Evolutionary conservation across 2,113 vertebrate species (phyloP), one percentile per base, ranked within the genome.

Genomic region (Egretta garzetta): DNA sequence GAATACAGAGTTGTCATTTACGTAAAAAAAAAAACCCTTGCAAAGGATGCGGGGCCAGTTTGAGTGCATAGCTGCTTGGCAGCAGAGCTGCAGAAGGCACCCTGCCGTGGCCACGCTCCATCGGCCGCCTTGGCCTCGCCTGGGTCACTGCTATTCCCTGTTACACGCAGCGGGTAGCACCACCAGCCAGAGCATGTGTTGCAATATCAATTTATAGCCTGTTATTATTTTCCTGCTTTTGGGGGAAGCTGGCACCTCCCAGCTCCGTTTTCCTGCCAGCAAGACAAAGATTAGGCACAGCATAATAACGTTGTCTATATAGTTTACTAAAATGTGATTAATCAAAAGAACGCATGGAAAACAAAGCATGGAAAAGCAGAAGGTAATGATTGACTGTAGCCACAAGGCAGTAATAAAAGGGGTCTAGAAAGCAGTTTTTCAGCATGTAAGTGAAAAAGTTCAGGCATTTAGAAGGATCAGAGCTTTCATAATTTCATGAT

Each of bases 381-480:
- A 96, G 76, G 86, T 93, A 90, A 80, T 81, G 68, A 86, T 32
- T 86, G 82, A 89, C 79, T 76, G 41, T 70, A 93, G 55, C 91
- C 86, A 87, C 73, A 91, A 94, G 88, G 88, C 83, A 86, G 76
- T 60, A 79, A 63, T 75, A 81, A 96, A 92, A 75, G 56, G 9
- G 35, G 20, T 56, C 83, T 75, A 91, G 86, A 91, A 95, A 92
- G 70, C 66, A 94, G 52, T 81, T 89, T 96, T 96, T 49, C 70
- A 83, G 62, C 8, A 0, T 63, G 66, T 43, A 86, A 76, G 62
- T 70, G 67, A 86, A 94, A 88, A 94, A 79, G 23, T 81, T 96
- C 62, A 97, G 73, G 68, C 83, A 71, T 96, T 85, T 91, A 68
- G 91, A 87, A 85, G 80, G 91, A 92, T 89, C 82, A 91, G 95